Conservation (phyloP, 1,140 invertebrate genomes). For the Drosophila kurseongensis region DNA sequence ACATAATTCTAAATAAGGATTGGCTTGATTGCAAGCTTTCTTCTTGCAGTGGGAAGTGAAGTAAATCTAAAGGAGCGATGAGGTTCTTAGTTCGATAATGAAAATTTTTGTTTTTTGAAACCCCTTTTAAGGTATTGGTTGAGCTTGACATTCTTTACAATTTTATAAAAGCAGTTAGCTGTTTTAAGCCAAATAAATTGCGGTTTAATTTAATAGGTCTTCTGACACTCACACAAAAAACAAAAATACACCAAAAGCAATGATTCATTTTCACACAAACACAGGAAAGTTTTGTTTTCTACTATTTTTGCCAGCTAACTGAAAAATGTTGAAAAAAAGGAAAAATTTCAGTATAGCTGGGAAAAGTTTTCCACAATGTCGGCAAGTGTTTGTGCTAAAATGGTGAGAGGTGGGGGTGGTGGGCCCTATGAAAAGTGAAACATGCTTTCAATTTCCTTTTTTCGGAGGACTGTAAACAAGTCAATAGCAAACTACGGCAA, state of each 20-base stretch:
- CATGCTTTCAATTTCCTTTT: slow-evolving; percentile 56
- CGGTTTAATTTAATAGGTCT: slow-evolving; percentile 52
- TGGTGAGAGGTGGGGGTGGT: background rate
- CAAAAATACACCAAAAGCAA: slow-evolving; percentile 20
- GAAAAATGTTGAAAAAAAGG: slow-evolving; percentile 21
- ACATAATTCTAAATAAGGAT: too few species aligned
- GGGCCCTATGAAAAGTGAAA: slow-evolving; percentile 57
- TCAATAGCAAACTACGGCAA: slow-evolving; percentile 43
- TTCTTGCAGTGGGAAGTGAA: too few species aligned
- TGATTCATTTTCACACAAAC: slow-evolving; percentile 52
- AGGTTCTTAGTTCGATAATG: background rate
- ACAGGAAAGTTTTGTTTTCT: slow-evolving; percentile 39
- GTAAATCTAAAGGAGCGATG: too few species aligned
- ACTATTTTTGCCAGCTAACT: slow-evolving; percentile 30
- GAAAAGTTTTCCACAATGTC: slow-evolving; percentile 66
- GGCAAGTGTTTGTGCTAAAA: slow-evolving; percentile 46
- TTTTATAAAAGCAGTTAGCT: slow-evolving; percentile 50
- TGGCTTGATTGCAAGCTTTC: too few species aligned
- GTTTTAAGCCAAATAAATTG: slow-evolving; percentile 42
- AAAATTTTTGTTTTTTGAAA: slow-evolving; percentile 9
- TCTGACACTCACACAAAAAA: slow-evolving; percentile 24
- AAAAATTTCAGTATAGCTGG: slow-evolving; percentile 25
- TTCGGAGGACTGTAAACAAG: slow-evolving; percentile 47
- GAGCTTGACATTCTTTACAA: slow-evolving; percentile 27
- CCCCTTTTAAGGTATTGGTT: slow-evolving; percentile 18